Percentiles rank a stretch among this genome's conserved stretches.
phyloP scores from a whole-genome alignment of 1,140 invertebrate genomes.

The Nasonia longicornis region DNA sequence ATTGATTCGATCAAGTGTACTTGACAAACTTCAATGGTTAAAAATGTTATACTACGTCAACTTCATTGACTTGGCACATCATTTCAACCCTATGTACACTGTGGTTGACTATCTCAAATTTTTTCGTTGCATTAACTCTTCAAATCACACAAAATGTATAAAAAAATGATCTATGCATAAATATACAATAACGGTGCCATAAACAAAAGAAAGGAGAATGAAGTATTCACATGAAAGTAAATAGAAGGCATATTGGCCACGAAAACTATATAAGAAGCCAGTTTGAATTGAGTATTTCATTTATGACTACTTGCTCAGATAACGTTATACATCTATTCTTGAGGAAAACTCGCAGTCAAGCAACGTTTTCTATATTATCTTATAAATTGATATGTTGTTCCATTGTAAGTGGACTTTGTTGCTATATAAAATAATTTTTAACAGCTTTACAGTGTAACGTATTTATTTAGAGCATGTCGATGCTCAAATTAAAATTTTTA shows the following conservation, averaged over 20 bases:
- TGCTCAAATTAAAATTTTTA: slow-evolving; percentile 40
- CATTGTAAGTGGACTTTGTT: slow-evolving; percentile 41
- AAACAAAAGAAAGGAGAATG: slow-evolving; percentile 29
- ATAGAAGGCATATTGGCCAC: slow-evolving; percentile 15
- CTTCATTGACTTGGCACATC: slow-evolving; percentile 25
- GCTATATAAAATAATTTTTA: slow-evolving; percentile 44
- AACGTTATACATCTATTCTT: slow-evolving; percentile 18
- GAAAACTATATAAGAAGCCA: slow-evolving; percentile 33
- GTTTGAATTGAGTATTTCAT: slow-evolving; percentile 23
- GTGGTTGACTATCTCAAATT: slow-evolving; percentile 15
- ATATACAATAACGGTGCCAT: slow-evolving; percentile 41
- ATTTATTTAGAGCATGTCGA: slow-evolving; percentile 40
- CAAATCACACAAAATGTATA: slow-evolving; percentile 9
- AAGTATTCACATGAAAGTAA: slow-evolving; percentile 41
- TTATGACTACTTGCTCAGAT: slow-evolving; percentile 24
- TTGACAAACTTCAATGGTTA: slow-evolving; percentile 45
- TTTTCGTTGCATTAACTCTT: slow-evolving; percentile 4
- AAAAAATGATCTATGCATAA: slow-evolving; percentile 18
- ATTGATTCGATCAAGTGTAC: slow-evolving; percentile 38
- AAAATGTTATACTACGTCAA: slow-evolving; percentile 15
- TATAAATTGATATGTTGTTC: slow-evolving; percentile 41
- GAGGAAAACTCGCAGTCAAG: slow-evolving; percentile 26
- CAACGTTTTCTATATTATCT: slow-evolving; percentile 34
- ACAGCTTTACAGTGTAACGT: slow-evolving; percentile 37
- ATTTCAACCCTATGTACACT: slow-evolving; percentile 28